Conservation (phyloP, 2,888 invertebrate genomes). For the Drosophila yooni region DNA sequence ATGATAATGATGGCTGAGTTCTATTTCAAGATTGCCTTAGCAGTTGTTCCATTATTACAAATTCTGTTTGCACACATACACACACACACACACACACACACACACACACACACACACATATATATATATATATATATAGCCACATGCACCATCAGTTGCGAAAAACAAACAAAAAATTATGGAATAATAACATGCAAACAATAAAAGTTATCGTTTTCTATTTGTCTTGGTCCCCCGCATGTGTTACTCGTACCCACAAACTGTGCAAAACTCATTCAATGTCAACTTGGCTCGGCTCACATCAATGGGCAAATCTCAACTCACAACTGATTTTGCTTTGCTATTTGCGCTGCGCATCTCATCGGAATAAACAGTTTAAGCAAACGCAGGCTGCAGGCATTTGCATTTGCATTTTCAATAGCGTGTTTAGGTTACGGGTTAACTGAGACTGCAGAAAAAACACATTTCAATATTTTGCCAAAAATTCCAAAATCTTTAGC, state of each 20-base stretch:
- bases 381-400: constrained; percentile 9
- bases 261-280: constrained; percentile 42
- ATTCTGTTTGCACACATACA: constrained; percentile 71
- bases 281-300: constrained; percentile 13
- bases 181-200: constrained; percentile 22
- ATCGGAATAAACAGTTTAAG: constrained; percentile 16
- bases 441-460: not conserved
- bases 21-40: constrained; percentile 46
- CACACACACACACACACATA: constrained; percentile 21
- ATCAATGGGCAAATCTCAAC: constrained; percentile 1
- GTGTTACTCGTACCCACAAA: constrained; percentile 26
- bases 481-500: not conserved
- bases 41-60: constrained; percentile 58
- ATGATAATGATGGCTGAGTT: constrained; percentile 27
- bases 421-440: constrained; percentile 11
- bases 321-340: constrained; percentile 7
- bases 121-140: not conserved
- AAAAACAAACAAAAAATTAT: constrained; percentile 13
- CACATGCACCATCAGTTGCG: constrained; percentile 11
- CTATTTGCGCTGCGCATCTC: constrained; percentile 27
- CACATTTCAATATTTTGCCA: not conserved
- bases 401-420: constrained; percentile 30
- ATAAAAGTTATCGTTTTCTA: constrained; percentile 49
- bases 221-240: constrained; percentile 51
- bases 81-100: constrained; percentile 24